phyloP scores from a whole-genome alignment of 2,888 invertebrate genomes.

The Epistrophella euchroma region DNA sequence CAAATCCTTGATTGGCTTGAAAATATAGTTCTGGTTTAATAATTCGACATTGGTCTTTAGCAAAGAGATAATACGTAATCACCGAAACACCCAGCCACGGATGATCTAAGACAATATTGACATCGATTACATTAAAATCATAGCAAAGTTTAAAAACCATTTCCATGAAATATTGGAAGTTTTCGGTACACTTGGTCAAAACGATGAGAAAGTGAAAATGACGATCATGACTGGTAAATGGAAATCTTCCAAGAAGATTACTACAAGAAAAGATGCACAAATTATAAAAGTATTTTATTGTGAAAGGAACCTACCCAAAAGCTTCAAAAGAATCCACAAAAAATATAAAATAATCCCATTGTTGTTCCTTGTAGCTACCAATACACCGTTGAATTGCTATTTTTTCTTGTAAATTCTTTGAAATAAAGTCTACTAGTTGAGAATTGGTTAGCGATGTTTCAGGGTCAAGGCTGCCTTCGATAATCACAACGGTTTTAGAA shows the following conservation, averaged over 20 bases:
- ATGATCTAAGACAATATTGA: conserved; percentile 77
- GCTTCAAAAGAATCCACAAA: conserved; percentile 78
- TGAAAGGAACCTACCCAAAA: conserved; percentile 77
- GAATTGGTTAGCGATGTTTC: conserved; percentile 28
- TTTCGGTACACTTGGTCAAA: conserved; percentile 62
- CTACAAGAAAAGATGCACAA: conserved; percentile 48
- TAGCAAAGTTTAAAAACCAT: conserved; percentile 77
- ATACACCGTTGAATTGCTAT: conserved; percentile 77
- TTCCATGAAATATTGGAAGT: conserved; percentile 34
- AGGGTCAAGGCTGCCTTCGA: background rate
- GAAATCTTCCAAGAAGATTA: conserved; percentile 72
- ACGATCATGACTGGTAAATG: conserved; percentile 76
- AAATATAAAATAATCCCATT: conserved; percentile 78
- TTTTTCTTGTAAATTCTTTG: conserved; percentile 64
- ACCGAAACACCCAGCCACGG: conserved; percentile 61
- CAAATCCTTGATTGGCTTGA: conserved; percentile 50
- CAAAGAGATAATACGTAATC: conserved; percentile 69
- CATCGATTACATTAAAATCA: conserved; percentile 78
- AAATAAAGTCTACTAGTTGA: conserved; percentile 75
- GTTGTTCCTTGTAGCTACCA: conserved; percentile 66
- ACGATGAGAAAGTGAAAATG: conserved; percentile 79
- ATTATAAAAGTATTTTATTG: background rate
- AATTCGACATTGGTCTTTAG: conserved; percentile 53
- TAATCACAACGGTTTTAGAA: conserved; percentile 21
- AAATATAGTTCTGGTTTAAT: conserved; percentile 76